Evolutionary conservation across 30 jellyfish, hydroid and myxozoan genomes (phyloP), one percentile per base, ranked within the genome.

Genomic region (Calvadosia cruxmelitensis): DNA sequence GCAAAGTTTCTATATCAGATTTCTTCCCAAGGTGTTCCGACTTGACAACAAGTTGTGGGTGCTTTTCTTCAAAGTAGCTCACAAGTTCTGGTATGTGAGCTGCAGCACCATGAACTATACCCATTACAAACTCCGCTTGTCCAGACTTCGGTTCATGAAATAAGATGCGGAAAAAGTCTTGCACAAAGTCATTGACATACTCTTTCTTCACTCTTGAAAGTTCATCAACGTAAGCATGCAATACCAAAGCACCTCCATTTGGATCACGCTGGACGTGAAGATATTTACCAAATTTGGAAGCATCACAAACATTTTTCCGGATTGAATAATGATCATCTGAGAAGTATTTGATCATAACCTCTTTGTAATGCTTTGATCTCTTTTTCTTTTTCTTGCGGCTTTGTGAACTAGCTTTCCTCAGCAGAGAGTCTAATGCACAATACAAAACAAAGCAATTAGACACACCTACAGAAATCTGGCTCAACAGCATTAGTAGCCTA

Each of bases 51-150:
- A 75, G 75, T 50, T 80, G 74, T 23, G 97, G 94, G 26, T 76
- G 82, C 3, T 76, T 66, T 1, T 49, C 52, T 1, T 76, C 81
- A 27, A 87, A 78, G 42, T 80, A 87, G 31, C 69, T 66, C 83
- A 87, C 87, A 33, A 87, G 97, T 35, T 87, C 97, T 0, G 97
- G 95, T 29, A 87, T 1, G 35, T 74, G 66, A 3, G 73, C 78
- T 0, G 92, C 97, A 23, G 97, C 97, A 16, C 92, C 86, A 81
- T 87, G 97, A 5, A 87, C 94, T 57, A 87, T 87, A 27, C 97
- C 97, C 94, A 87, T 87, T 1, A 80, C 94, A 63, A 50, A 77
- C 75, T 87, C 83, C 3, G 94, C 75, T 49, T 68, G 76, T 33
- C 94, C 94, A 34, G 76, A 94, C 10, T 53, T 67, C 52, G 71